Percentiles rank a stretch among this genome's conserved stretches.
Conservation (phyloP, 2,888 invertebrate species). For the Chrysotoxum bicinctum region DNA sequence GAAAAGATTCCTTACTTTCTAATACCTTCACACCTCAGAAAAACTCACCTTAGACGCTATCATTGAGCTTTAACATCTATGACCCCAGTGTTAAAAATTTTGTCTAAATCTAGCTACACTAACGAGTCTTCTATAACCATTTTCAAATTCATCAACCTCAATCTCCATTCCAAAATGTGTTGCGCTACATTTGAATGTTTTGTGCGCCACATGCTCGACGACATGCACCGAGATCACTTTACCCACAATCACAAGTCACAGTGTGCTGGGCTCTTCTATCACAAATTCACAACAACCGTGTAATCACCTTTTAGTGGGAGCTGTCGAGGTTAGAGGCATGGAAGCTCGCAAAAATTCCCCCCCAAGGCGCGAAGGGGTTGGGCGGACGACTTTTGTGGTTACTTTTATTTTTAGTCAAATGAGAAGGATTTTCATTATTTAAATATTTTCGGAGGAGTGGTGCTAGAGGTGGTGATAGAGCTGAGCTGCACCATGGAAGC, state of each 20-base stretch:
- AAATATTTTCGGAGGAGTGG: constrained; percentile 46
- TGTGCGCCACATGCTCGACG: constrained; percentile 41
- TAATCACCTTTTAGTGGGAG: constrained; percentile 64
- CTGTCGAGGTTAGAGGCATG: constrained; percentile 64
- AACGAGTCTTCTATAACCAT: constrained; percentile 19
- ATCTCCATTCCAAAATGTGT: constrained; percentile 10
- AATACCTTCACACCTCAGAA: neutral
- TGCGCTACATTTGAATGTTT: constrained; percentile 55
- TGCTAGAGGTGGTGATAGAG: neutral
- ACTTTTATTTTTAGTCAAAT: constrained; percentile 8
- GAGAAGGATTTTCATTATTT: constrained; percentile 48
- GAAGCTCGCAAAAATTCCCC: constrained; percentile 39
- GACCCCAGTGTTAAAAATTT: neutral
- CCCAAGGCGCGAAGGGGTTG: constrained; percentile 16
- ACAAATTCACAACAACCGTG: constrained; percentile 20
- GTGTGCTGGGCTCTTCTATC: constrained; percentile 18
- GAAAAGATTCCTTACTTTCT: neutral
- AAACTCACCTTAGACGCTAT: neutral
- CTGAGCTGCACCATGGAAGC: neutral
- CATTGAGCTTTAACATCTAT: neutral
- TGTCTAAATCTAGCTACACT: constrained; percentile 20
- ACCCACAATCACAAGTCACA: neutral
- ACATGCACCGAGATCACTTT: constrained; percentile 40
- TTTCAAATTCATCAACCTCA: constrained; percentile 17
- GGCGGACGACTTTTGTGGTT: constrained; percentile 26